phyloP scores from a whole-genome alignment of 2,797 vertebrate genomes.

The Aythya fuligula region DNA sequence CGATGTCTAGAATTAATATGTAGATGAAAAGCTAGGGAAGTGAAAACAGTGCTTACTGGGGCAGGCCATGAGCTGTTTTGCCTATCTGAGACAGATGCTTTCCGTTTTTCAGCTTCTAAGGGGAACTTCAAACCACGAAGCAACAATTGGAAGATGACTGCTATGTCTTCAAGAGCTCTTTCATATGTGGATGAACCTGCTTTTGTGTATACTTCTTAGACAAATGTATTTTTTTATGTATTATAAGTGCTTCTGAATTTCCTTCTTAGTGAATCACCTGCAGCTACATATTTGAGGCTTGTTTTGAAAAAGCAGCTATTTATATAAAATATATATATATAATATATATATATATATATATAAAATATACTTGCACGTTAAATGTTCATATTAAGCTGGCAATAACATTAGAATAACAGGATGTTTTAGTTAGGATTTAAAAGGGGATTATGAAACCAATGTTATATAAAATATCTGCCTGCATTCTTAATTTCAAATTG shows the following conservation, averaged over 20 bases:
- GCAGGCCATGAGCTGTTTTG: neutral
- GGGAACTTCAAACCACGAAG: neutral
- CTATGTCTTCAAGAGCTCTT: neutral
- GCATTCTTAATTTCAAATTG: neutral
- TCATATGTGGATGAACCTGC: neutral
- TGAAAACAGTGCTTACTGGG: neutral
- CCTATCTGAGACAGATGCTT: neutral
- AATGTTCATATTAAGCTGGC: neutral
- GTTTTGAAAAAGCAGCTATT: neutral
- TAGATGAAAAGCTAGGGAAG: neutral
- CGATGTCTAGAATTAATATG: neutral
- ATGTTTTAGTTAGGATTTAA: conserved; percentile 5
- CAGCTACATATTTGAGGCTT: neutral
- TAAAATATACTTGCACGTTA: neutral
- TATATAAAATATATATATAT: conserved; percentile 9
- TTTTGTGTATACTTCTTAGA: neutral
- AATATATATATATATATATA: no score
- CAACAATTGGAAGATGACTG: neutral
- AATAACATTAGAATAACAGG: neutral
- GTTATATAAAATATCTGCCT: neutral
- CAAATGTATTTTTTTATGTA: neutral
- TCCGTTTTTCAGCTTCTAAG: neutral
- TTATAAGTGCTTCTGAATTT: neutral
- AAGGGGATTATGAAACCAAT: neutral
- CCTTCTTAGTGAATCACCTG: neutral